Evolutionary conservation across 37 sponge, comb jelly and placozoan genomes (phyloP).

Genomic region (Aplysina aerophoba): DNA sequence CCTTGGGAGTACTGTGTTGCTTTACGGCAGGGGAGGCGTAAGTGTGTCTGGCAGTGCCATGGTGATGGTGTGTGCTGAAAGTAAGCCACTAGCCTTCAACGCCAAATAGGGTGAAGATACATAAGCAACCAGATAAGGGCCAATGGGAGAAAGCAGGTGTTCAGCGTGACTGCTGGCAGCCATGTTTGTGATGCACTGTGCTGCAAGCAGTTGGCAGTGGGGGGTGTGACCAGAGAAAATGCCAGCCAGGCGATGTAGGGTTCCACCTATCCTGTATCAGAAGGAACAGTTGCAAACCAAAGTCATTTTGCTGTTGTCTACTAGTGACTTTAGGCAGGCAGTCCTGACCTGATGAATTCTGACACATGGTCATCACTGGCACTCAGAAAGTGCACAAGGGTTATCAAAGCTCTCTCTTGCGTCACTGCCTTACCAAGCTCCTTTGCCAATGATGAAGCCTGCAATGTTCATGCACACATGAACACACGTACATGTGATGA

Average conservation of each 20-base stretch:
- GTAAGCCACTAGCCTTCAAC: background rate
- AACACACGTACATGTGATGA: background rate
- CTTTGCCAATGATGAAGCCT: too few relatives aligned
- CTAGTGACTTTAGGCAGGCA: background rate
- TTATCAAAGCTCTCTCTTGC: background rate
- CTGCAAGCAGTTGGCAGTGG: slow-evolving; percentile 1
- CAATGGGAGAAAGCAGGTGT: background rate
- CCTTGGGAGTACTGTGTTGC: too few relatives aligned
- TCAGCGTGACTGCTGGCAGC: background rate
- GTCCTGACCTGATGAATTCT: slow-evolving; percentile 13
- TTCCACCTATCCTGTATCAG: slow-evolving; percentile 2
- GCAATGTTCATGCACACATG: background rate
- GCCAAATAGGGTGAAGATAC: background rate
- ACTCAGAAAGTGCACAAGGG: background rate
- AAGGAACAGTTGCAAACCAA: background rate
- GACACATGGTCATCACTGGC: background rate
- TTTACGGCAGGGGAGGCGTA: too few relatives aligned
- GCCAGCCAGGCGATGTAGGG: slow-evolving; percentile 15
- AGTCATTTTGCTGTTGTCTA: background rate
- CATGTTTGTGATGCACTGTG: slow-evolving; percentile 20
- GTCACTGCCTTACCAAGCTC: background rate
- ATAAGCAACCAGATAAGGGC: slow-evolving; percentile 12
- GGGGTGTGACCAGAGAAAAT: slow-evolving; percentile 19
- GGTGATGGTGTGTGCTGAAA: too few relatives aligned
- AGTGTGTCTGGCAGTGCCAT: too few relatives aligned